phyloP scores from a whole-genome alignment of 2,113 vertebrate genomes.

The Scophthalmus maximus region DNA sequence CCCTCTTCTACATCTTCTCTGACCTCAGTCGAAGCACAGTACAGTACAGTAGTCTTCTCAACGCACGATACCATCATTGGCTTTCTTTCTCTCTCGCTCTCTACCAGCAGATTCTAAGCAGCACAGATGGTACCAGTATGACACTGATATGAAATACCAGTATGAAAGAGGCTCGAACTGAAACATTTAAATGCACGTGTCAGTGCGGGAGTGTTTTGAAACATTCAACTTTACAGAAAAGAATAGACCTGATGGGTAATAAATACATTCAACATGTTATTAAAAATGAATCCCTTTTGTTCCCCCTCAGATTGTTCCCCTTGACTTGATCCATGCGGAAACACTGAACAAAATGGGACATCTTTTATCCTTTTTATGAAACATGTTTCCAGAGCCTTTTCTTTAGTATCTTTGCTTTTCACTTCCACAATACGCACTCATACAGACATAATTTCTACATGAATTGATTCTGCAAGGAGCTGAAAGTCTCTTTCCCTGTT shows the following conservation, averaged over 20 bases:
- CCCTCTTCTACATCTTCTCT: constrained; percentile 6
- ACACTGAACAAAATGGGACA: constrained; percentile 8
- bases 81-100: not conserved
- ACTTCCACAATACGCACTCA: constrained; percentile 3
- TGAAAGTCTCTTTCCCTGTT: not conserved
- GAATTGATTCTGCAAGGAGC: not conserved
- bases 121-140: not conserved
- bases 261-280: constrained; percentile 44
- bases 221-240: constrained; percentile 21
- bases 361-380: constrained; percentile 12
- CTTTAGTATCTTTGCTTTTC: not conserved
- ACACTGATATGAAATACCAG: constrained; percentile 10
- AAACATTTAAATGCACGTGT: constrained; percentile 42
- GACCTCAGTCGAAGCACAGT: constrained; percentile 13
- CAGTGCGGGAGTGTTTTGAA: constrained; percentile 8
- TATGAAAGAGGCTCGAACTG: not conserved
- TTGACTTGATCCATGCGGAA: constrained; percentile 12
- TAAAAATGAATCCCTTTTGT: constrained; percentile 31
- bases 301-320: constrained; percentile 9
- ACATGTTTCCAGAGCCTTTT: constrained; percentile 7
- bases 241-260: constrained; percentile 34
- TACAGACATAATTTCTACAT: not conserved
- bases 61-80: not conserved
- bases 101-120: not conserved
- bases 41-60: not conserved